Evolutionary conservation across 2,113 vertebrate genomes (phyloP), one percentile per base, ranked within the genome.

Genomic region (Albula glossodonta): DNA sequence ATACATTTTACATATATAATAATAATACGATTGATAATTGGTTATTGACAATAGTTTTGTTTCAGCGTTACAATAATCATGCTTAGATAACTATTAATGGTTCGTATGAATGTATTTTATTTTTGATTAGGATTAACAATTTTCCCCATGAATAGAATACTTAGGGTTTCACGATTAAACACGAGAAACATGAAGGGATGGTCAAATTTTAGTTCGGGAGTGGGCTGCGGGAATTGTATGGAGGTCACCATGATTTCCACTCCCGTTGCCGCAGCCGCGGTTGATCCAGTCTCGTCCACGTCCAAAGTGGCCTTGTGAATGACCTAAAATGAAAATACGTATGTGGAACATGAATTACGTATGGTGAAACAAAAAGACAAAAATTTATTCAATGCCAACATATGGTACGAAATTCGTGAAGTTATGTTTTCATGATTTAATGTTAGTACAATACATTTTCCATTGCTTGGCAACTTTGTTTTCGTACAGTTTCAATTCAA

Each of bases 271-370:
- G 89, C 95, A 13, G 95, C 19, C 15, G 95, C 96, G 0, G 91
- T 92, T 41, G 94, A 90, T 86, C 95, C 96, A 0, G 41, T 48
- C 87, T 96, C 95, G 83, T 96, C 93, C 1, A 96, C 86, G 82
- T 96, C 94, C 57, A 96, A 86, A 17, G 91, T 86, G 5, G 95
- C 94, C 89, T 96, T 83, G 56, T 96, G 95, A 13, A 93, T 89
- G 85, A 94, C 92, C 96, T 95, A 78, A 6, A 79, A 41, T 41
- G 31, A 41, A 41, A 41, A 41, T 41, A 41, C 31, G 31, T 41
- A 41, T 41, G 31, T 41, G 31, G 31, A 41, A 41, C 31, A 41
- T 41, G 31, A 0, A 41, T 41, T 1, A 41, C 31, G 31, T 41
- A 41, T 41, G 31, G 31, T 41, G 31, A 41, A 41, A 41, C 31